Evolutionary conservation across 2,113 vertebrate genomes (phyloP).

Genomic region (Irena cyanogastra): DNA sequence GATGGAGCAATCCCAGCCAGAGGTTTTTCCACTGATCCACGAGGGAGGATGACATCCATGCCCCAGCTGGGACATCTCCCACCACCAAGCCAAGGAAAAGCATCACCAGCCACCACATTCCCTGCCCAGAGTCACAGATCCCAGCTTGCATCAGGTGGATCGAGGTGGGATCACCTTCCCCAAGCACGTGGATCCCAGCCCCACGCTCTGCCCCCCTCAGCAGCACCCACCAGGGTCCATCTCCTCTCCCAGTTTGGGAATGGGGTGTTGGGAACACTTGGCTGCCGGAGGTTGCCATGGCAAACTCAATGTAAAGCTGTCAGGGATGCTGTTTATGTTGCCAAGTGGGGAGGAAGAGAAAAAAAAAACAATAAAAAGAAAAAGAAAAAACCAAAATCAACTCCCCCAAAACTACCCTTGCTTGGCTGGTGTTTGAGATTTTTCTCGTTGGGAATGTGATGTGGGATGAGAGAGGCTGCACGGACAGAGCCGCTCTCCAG

Average conservation of each 20-base stretch:
- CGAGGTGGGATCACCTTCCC: not conserved
- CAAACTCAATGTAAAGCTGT: slow-evolving; percentile 59
- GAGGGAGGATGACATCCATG: accelerated
- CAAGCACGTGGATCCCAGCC: not conserved
- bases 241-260: slow-evolving; percentile 18
- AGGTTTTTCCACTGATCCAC: accelerated
- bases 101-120: not conserved
- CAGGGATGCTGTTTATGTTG: slow-evolving; percentile 52
- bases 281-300: slow-evolving; percentile 67
- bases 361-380: not conserved
- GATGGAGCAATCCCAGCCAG: not conserved
- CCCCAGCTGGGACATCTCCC: not conserved
- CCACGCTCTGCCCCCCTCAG: not conserved
- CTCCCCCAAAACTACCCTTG: not conserved
- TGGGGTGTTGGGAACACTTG: slow-evolving; percentile 19
- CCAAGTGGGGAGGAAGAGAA: not conserved
- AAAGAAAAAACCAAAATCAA: not conserved
- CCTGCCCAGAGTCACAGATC: not conserved
- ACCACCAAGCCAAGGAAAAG: not conserved
- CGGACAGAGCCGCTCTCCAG: accelerated
- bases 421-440: not conserved
- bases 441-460: not conserved
- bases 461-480: not conserved
- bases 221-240: not conserved
- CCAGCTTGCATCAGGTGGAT: not conserved